These are phyloP conservation scores for Aptenodytes forsteri DNA, from an alignment of 2,113 vertebrate genomes.

Conservation along the genomic window DNA sequence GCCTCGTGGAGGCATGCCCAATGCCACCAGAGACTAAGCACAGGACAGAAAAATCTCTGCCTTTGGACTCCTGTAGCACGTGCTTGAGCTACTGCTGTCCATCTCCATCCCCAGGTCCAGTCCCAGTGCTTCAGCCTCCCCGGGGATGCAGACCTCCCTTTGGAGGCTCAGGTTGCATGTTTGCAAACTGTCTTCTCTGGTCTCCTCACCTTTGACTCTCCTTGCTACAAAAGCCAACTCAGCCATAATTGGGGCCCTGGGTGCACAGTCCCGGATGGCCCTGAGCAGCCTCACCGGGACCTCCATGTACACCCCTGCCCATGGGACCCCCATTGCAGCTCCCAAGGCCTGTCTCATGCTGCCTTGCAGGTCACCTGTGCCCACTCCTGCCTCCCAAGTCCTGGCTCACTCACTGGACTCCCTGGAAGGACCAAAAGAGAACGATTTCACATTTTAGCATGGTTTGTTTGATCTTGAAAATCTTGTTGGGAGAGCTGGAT, in stretches of 20 bases:
- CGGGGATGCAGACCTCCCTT: neutral
- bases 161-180: neutral
- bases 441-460: neutral
- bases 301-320: no score
- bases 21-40: neutral
- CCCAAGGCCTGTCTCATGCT: neutral
- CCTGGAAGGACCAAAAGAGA: neutral
- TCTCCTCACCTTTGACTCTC: neutral
- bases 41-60: neutral
- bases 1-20: neutral
- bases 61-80: neutral
- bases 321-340: neutral
- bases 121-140: neutral
- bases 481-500: neutral
- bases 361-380: neutral
- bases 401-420: neutral
- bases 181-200: neutral
- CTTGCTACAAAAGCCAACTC: neutral
- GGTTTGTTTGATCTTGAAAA: neutral
- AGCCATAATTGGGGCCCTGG: neutral
- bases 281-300: rapidly evolving
- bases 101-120: neutral
- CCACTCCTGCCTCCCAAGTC: neutral
- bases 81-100: neutral
- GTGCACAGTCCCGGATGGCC: neutral